These are phyloP conservation scores for Machimus atricapillus DNA, from an alignment of 2,888 invertebrate genomes.

Conservation along the genomic window DNA sequence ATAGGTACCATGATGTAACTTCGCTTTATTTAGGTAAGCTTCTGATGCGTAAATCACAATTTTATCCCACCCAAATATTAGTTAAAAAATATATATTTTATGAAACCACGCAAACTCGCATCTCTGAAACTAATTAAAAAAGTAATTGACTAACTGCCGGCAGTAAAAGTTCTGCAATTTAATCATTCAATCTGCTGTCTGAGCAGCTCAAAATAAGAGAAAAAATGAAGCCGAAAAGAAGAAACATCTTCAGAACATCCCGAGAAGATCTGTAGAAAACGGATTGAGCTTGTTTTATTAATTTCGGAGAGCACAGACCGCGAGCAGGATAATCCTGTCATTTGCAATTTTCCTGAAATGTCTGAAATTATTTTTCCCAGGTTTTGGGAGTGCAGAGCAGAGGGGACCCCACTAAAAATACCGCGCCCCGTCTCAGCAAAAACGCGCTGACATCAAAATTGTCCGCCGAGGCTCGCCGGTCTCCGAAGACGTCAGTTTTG, in stretches of 20 bases:
- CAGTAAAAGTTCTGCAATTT: background rate
- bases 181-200: background rate
- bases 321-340: background rate
- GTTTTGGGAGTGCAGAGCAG: background rate
- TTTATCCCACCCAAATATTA: background rate
- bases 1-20: too few species aligned
- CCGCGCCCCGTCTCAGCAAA: background rate
- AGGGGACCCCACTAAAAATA: background rate
- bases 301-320: background rate
- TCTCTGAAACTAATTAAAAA: background rate
- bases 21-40: too few species aligned
- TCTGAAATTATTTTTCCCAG: background rate
- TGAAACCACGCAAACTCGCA: background rate
- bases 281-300: background rate
- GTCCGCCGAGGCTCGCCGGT: background rate
- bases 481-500: slow-evolving; percentile 12
- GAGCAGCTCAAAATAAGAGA: background rate
- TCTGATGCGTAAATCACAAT: background rate
- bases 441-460: background rate
- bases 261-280: background rate
- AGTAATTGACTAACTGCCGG: background rate
- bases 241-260: background rate
- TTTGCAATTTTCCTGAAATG: background rate
- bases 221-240: background rate
- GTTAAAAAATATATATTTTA: background rate